Conservation (phyloP, 2,888 invertebrate genomes). For the Dermolepida albohirtum region DNA sequence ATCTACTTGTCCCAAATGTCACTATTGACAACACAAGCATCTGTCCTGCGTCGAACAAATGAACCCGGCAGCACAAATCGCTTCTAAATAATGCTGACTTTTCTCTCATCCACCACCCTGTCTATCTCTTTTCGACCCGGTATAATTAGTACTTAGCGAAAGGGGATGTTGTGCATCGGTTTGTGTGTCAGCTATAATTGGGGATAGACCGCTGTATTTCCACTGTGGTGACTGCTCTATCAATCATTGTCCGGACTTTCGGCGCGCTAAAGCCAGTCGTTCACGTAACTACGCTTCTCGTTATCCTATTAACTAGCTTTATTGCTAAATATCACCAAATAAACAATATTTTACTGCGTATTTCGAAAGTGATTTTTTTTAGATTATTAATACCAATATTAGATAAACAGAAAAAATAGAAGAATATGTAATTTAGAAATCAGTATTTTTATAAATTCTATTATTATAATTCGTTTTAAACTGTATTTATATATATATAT, state of each 20-base stretch:
- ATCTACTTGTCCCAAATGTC: constrained; percentile 31
- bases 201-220: constrained; percentile 43
- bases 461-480: too few relatives aligned
- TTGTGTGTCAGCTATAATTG: constrained; percentile 41
- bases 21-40: constrained; percentile 34
- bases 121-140: constrained; percentile 38
- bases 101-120: constrained; percentile 25
- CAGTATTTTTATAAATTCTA: too few relatives aligned
- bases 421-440: too few relatives aligned
- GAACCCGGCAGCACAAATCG: constrained; percentile 34
- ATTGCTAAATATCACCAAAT: constrained; percentile 17
- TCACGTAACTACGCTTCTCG: constrained; percentile 30
- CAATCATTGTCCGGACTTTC: constrained; percentile 45
- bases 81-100: constrained; percentile 36
- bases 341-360: constrained; percentile 6
- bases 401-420: too few relatives aligned
- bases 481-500: too few relatives aligned
- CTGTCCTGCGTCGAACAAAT: constrained; percentile 36
- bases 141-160: constrained; percentile 42
- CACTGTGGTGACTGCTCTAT: constrained; percentile 47
- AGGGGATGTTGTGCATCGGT: constrained; percentile 40
- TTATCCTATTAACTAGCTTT: constrained; percentile 37
- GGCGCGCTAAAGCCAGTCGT: constrained; percentile 34
- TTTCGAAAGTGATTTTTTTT: too few relatives aligned
- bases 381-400: too few relatives aligned